Evolutionary conservation across 2,888 invertebrate genomes (phyloP), one percentile per base, ranked within the genome.

Genomic region (Eristalis intricaria): DNA sequence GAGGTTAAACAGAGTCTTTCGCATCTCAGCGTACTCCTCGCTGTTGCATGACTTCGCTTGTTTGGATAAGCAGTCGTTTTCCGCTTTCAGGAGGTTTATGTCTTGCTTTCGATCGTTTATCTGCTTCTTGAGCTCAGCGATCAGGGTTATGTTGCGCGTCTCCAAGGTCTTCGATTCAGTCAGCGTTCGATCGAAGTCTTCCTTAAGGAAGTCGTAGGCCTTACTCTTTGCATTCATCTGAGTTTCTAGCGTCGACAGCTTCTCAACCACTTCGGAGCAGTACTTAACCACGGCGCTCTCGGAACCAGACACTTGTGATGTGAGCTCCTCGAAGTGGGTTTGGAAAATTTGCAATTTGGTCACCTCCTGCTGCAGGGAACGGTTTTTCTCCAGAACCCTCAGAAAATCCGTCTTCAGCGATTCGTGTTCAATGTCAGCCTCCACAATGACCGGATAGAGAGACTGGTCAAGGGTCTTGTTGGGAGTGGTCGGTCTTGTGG

Each of bases 401-500:
- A 75, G 43, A n/a, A 89, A 86, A 38, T 90, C 87, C 2, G 70
- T 77, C 35, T 83, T 89, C 13, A 89, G 23, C 0, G 85, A 71
- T 29, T 87, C 84, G 13, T 86, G 86, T 64, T 89, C 88, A 70
- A 89, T 26, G 63, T 79, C 85, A 76, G 89, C 78, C 56, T 88
- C 89, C 8, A 85, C 40, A 80, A 91, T 91, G 0, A 91, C 88
- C 2, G 92, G 92, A 50, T 91, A 80, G 22, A 90, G 85, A 8
- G 90, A 82, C 15, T 90, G 90, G 40, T 90, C 90, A 1, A 88
- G 66, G 2, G 74, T 82, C 50, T 90, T 90, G 66, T 90, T 91
- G 3, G 92, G 93, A 1, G 92, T 91, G 3, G 92, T 91, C 1
- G 92, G 92, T 3, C 93, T 89, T 0, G 92, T 93, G 2, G 90